A percentile compares a stretch with the other conserved stretches of the same genome.
Evolutionary conservation across 2,888 invertebrate species (phyloP).

Genomic region (Drosophila antonietae): DNA sequence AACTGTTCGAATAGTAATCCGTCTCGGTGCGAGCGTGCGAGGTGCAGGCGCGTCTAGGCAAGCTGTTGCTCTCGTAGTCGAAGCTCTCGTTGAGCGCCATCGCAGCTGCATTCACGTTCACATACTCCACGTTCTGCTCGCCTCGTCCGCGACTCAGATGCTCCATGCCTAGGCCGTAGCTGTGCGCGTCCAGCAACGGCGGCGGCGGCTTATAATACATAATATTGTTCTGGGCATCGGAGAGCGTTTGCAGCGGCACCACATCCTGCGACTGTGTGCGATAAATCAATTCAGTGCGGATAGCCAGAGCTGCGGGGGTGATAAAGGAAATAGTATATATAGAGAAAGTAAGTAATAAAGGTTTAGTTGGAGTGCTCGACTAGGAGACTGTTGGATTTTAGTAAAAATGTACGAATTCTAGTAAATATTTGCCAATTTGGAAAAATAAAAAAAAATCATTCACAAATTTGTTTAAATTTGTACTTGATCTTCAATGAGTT

Average conservation of each 20-base stretch:
- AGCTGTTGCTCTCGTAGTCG: constrained; percentile 84
- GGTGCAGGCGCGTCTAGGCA: constrained; percentile 83
- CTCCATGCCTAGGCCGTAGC: constrained; percentile 66
- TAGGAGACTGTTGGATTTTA: too few relatives aligned
- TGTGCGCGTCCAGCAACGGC: constrained; percentile 75
- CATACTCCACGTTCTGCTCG: constrained; percentile 72
- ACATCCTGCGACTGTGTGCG: constrained; percentile 92
- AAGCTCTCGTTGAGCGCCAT: constrained; percentile 76
- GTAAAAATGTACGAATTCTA: too few relatives aligned
- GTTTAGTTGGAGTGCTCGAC: too few relatives aligned
- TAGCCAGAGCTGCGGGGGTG: constrained; percentile 46
- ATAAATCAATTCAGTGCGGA: constrained; percentile 90
- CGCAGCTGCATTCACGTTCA: constrained; percentile 71
- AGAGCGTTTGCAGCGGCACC: constrained; percentile 65
- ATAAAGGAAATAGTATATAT: neutral
- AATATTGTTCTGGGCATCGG: constrained; percentile 76
- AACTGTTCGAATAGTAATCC: constrained; percentile 83
- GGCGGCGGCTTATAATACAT: constrained; percentile 83
- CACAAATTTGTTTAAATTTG: too few relatives aligned
- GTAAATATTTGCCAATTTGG: too few relatives aligned
- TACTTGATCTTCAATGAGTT: too few relatives aligned
- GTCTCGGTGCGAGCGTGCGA: constrained; percentile 82
- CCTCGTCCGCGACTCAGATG: constrained; percentile 63
- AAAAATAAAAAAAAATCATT: too few relatives aligned
- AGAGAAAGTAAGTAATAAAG: too few relatives aligned